Conservation (phyloP, 2,113 vertebrate species). For the Cardinalis cardinalis region DNA sequence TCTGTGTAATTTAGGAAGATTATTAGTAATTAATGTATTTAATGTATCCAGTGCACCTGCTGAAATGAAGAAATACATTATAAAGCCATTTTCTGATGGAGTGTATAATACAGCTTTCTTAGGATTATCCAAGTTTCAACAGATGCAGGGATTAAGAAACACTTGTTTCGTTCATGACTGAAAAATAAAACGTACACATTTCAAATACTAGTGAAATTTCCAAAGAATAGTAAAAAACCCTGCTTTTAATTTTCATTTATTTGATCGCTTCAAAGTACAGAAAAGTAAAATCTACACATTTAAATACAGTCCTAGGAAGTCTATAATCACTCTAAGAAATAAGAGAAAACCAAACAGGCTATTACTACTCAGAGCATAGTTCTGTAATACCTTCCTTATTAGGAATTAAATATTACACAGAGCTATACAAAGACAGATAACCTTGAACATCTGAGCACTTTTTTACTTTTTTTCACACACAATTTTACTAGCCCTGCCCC, state of each 20-base stretch:
- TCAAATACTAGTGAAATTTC: not conserved
- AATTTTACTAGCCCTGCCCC: not conserved
- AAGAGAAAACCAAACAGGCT: not conserved
- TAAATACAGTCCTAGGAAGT: not conserved
- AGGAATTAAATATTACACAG: not conserved
- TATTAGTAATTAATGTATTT: conserved; percentile 75
- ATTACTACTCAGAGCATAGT: not conserved
- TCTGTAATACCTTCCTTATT: not conserved
- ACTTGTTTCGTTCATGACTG: not conserved
- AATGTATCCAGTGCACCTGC: conserved; percentile 79
- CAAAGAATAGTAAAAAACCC: not conserved
- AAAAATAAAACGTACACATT: not conserved
- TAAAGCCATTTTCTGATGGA: not conserved
- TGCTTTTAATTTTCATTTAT: not conserved
- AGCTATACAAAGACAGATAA: not conserved
- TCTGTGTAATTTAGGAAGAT: conserved; percentile 78
- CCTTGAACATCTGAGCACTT: not conserved
- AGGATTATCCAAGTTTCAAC: not conserved
- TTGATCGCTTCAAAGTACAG: not conserved
- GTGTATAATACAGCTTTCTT: not conserved
- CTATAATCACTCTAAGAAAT: not conserved
- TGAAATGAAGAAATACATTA: not conserved
- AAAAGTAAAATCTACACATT: not conserved
- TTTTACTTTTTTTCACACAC: not conserved
- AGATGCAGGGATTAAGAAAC: not conserved